phyloP scores from a whole-genome alignment of 2,888 invertebrate genomes.

The Sinodicranocentrus sp. region DNA sequence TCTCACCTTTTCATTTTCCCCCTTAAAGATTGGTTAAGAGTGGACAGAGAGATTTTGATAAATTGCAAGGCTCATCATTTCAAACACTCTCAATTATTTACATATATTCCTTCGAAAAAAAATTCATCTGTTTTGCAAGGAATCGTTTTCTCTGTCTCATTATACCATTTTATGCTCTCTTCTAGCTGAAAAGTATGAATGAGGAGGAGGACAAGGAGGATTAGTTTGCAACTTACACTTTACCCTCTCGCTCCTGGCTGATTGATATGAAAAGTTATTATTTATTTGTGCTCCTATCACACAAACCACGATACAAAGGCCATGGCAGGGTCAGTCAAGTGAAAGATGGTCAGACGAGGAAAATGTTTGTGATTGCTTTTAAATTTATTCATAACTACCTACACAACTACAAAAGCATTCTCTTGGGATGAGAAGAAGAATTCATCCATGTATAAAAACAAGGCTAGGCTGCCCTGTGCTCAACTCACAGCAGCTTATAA shows the following conservation, averaged over 20 bases:
- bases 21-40: no score
- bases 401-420: no score
- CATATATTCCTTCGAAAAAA: constrained; percentile 29
- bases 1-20: no score
- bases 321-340: no score
- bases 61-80: constrained; percentile 56
- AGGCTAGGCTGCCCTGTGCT: constrained; percentile 2
- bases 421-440: no score
- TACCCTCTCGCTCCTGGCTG: background rate
- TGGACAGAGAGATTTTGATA: constrained; percentile 31
- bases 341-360: no score
- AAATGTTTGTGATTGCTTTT: constrained; percentile 12
- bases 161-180: no score
- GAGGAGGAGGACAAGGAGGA: constrained; percentile 6
- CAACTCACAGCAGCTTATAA: constrained; percentile 3
- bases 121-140: background rate
- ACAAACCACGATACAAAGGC: background rate
- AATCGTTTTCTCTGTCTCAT: background rate
- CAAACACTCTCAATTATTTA: constrained; percentile 53
- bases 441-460: no score
- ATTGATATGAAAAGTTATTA: background rate
- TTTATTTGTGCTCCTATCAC: background rate
- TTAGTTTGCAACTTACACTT: no score
- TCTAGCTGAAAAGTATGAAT: constrained; percentile 34
- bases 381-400: constrained; percentile 18